A percentile compares a stretch with the other conserved stretches of the same genome.
Evolutionary conservation across 1,140 invertebrate species (phyloP).

Genomic region (Aphis craccivora): DNA sequence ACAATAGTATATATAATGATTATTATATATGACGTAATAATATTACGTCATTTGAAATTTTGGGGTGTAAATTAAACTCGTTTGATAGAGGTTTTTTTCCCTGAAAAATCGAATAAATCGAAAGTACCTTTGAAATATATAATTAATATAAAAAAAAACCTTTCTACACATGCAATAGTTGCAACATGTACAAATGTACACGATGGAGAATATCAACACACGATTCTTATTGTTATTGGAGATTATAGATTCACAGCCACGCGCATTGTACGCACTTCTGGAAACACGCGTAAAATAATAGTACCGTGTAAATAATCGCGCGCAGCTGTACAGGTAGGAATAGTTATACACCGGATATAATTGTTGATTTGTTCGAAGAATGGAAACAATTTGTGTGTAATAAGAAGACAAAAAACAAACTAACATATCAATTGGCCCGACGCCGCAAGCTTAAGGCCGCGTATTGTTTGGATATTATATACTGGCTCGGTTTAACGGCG

Average conservation of each 20-base stretch:
- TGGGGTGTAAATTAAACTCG: background rate
- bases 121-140: no score
- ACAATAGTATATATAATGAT: no score
- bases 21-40: no score
- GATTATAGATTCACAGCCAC: background rate
- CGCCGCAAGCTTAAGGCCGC: background rate
- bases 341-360: background rate
- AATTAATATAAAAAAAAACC: no score
- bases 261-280: background rate
- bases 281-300: background rate
- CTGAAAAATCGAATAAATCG: background rate
- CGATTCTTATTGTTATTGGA: background rate
- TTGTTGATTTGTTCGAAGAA: slow-evolving; percentile 18
- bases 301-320: background rate
- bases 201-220: no score
- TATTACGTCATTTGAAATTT: background rate
- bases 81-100: background rate
- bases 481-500: background rate
- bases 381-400: slow-evolving; percentile 19
- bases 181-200: no score
- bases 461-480: background rate
- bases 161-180: no score
- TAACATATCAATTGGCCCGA: slow-evolving; percentile 1
- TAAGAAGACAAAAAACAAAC: slow-evolving; percentile 4
- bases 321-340: background rate